Percentiles rank a stretch among this genome's conserved stretches.
Conservation (phyloP, 2,113 vertebrate genomes). For the Heptranchias perlo region DNA sequence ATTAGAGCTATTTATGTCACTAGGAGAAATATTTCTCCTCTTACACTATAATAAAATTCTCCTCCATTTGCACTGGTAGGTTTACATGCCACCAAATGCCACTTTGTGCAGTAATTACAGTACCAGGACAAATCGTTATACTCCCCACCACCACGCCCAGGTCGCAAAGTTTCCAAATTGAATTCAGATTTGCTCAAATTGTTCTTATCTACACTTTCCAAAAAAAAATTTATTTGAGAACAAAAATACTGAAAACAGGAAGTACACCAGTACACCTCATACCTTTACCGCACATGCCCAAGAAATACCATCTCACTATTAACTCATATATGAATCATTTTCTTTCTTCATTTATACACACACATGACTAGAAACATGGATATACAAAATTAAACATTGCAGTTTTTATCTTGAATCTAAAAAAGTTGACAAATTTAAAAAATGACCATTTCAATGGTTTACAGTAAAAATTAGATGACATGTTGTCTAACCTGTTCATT, state of each 20-base stretch:
- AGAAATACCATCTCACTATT: not conserved
- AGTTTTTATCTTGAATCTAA: conserved; percentile 24
- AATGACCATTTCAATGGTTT: conserved; percentile 17
- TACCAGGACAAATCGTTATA: not conserved
- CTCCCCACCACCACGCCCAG: not conserved
- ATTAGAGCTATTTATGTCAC: not conserved
- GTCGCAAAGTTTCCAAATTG: not conserved
- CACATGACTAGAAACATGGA: conserved; percentile 24
- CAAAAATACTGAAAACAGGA: conserved; percentile 9
- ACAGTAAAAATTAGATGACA: conserved; percentile 11
- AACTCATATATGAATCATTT: conserved; percentile 15
- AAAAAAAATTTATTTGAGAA: not conserved
- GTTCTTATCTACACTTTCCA: not conserved
- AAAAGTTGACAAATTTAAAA: conserved; percentile 35
- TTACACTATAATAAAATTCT: conserved; percentile 10
- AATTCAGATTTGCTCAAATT: conserved; percentile 4
- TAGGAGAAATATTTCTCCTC: not conserved
- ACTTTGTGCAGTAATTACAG: not conserved
- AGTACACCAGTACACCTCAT: not conserved
- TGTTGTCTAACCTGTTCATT: not conserved
- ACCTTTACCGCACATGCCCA: conserved; percentile 27
- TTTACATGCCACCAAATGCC: not conserved
- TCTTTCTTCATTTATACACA: not conserved
- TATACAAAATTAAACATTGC: conserved; percentile 28
- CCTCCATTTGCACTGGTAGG: not conserved